Evolutionary conservation across 2,888 invertebrate species (phyloP).

Genomic region (Drosophila algonquin): DNA sequence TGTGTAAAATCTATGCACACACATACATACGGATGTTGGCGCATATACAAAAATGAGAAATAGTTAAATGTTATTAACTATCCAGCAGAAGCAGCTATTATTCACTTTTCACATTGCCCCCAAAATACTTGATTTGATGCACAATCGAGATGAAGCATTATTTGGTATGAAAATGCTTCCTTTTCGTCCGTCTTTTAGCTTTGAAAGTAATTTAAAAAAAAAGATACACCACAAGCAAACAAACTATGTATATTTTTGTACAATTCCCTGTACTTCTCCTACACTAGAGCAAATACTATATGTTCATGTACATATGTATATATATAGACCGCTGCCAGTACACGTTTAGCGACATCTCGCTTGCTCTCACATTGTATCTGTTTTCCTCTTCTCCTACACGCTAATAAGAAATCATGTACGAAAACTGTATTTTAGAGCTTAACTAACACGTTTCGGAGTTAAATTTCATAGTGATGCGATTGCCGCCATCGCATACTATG

Average conservation of each 20-base stretch:
- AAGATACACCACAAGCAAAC: conserved; percentile 20
- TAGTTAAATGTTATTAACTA: conserved; percentile 33
- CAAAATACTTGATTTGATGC: not conserved
- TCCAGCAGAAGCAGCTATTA: not conserved
- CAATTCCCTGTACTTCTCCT: conserved; percentile 60
- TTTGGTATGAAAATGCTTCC: not conserved
- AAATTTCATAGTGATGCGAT: conserved; percentile 53
- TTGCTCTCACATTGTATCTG: conserved; percentile 67
- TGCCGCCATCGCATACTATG: conserved; percentile 48
- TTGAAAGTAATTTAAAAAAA: conserved; percentile 25
- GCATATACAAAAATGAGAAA: conserved; percentile 64
- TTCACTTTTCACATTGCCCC: conserved; percentile 6
- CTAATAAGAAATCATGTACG: conserved; percentile 68
- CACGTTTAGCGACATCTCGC: conserved; percentile 69
- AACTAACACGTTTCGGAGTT: conserved; percentile 63
- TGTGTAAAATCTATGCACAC: conserved; percentile 63
- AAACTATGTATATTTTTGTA: conserved; percentile 49
- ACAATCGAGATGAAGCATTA: not conserved
- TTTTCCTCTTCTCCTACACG: conserved; percentile 74
- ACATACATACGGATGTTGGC: conserved; percentile 59
- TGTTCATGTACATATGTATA: conserved; percentile 50
- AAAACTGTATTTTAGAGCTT: conserved; percentile 55
- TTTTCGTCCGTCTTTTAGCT: not conserved
- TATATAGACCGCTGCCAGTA: conserved; percentile 65
- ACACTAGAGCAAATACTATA: conserved; percentile 56